These are phyloP conservation scores for Thymelicus lineola DNA, from an alignment of 2,888 invertebrate genomes.

Conservation along the genomic window DNA sequence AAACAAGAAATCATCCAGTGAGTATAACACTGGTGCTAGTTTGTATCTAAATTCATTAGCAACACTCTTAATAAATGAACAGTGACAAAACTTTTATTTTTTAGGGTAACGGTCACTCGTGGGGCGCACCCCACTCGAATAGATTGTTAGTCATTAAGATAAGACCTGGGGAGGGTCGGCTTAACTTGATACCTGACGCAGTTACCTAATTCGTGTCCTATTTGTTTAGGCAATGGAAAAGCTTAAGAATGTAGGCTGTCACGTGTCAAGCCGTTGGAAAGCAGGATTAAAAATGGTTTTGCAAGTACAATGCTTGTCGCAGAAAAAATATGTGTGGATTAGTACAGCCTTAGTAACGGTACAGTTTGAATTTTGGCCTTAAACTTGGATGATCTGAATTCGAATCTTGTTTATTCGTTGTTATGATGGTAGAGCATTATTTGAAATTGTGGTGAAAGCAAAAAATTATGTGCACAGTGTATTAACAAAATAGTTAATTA, in stretches of 20 bases:
- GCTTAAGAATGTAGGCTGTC: constrained; percentile 7
- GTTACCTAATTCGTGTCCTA: neutral
- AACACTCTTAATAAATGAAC: constrained; percentile 1
- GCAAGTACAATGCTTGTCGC: neutral
- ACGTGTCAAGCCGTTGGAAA: neutral
- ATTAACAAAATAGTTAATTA: too few relatives aligned
- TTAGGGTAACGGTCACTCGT: constrained; percentile 16
- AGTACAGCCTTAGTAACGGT: neutral
- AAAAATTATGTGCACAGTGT: too few relatives aligned
- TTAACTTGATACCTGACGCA: constrained; percentile 1
- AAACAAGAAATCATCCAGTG: too few relatives aligned
- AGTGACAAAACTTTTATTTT: constrained; percentile 15
- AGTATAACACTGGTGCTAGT: too few relatives aligned
- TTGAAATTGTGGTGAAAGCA: too few relatives aligned
- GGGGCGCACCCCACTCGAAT: constrained; percentile 25
- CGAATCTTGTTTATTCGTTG: too few relatives aligned
- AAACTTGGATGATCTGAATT: too few relatives aligned
- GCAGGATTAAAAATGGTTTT: neutral
- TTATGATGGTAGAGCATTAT: too few relatives aligned
- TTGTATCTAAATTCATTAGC: neutral
- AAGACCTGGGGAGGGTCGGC: constrained; percentile 20
- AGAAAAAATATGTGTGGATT: neutral
- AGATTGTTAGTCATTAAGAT: constrained; percentile 35
- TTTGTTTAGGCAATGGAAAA: constrained; percentile 10
- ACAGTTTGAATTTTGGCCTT: too few relatives aligned